phyloP scores from a whole-genome alignment of 2,113 vertebrate genomes.

The Cacatua alba region DNA sequence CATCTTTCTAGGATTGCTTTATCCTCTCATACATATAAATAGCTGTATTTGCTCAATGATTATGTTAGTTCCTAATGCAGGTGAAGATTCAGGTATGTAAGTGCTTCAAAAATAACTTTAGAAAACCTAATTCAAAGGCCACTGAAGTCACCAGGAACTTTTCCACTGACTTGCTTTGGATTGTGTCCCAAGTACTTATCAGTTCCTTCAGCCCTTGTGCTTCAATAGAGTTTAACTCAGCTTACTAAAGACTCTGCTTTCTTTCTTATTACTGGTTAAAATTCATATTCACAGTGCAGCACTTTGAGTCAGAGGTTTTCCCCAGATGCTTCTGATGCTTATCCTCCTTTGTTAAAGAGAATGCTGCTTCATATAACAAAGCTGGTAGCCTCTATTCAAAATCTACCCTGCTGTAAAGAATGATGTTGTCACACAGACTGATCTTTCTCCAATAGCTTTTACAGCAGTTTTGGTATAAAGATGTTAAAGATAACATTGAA shows the following conservation, averaged over 20 bases:
- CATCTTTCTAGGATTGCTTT: neutral
- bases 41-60: neutral
- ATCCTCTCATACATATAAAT: neutral
- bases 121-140: neutral
- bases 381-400: conserved; percentile 35
- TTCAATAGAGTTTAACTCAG: neutral
- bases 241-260: neutral
- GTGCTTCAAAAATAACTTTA: neutral
- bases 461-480: conserved; percentile 50
- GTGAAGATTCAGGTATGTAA: neutral
- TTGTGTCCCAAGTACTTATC: neutral
- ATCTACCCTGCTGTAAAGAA: neutral
- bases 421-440: conserved; percentile 47
- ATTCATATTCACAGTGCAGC: conserved; percentile 44
- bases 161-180: neutral
- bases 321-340: conserved; percentile 58
- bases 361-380: neutral
- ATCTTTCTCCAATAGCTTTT: conserved; percentile 50
- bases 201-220: neutral
- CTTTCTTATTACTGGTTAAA: neutral
- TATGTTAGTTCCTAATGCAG: neutral
- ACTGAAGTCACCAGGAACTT: neutral
- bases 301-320: conserved; percentile 40
- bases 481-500: conserved; percentile 47
- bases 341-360: conserved; percentile 51